These are phyloP conservation scores for Agonum fuliginosum DNA, from an alignment of 2,888 invertebrate genomes.

Conservation along the genomic window DNA sequence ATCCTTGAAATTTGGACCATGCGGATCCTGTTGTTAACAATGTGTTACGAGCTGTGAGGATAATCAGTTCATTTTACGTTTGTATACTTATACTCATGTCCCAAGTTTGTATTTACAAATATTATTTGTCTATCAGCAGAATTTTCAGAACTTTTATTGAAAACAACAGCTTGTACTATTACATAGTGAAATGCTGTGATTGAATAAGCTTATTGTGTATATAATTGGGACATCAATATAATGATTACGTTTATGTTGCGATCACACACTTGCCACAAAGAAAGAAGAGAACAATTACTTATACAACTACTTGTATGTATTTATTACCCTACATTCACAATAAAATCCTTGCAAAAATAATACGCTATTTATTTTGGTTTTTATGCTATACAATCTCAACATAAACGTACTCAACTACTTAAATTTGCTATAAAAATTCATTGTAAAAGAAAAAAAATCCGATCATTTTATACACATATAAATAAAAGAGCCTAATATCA, in stretches of 20 bases:
- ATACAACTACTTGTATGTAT: constrained; percentile 7
- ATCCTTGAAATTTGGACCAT: constrained; percentile 11
- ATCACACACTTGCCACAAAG: neutral
- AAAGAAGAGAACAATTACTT: constrained; percentile 21
- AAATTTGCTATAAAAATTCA: constrained; percentile 38
- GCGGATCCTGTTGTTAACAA: neutral
- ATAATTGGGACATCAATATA: neutral
- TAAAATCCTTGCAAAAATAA: constrained; percentile 46
- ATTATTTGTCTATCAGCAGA: too few species aligned
- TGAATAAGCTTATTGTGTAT: neutral
- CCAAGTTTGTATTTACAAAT: neutral
- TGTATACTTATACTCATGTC: constrained; percentile 3
- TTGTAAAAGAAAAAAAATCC: constrained; percentile 24
- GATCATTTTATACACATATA: constrained; percentile 46
- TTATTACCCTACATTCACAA: constrained; percentile 32
- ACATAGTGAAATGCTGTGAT: too few species aligned
- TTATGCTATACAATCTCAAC: constrained; percentile 42
- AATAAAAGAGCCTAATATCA: constrained; percentile 51
- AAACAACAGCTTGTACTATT: too few species aligned
- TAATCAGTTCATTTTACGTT: constrained; percentile 34
- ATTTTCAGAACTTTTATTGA: too few species aligned
- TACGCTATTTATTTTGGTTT: constrained; percentile 47
- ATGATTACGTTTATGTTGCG: constrained; percentile 45
- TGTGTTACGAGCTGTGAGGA: constrained; percentile 43
- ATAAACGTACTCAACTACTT: constrained; percentile 48